These are phyloP conservation scores for Noctua pronuba DNA, from an alignment of 2,888 invertebrate species.

Conservation along the genomic window DNA sequence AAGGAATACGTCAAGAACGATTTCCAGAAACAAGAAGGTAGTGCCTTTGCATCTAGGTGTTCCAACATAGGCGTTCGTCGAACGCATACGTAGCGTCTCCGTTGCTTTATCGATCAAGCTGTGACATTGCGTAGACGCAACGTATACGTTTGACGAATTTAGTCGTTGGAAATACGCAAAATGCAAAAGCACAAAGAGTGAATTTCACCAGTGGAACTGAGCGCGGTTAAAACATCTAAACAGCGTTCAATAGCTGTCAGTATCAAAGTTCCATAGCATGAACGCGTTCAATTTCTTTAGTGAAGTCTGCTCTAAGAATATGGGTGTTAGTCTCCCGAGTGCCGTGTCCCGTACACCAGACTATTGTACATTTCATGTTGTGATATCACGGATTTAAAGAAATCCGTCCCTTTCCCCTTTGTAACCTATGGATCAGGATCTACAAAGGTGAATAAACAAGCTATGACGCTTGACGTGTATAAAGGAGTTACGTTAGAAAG, in stretches of 20 bases:
- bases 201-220: background rate
- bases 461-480: slow-evolving; percentile 1
- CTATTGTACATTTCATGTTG: slow-evolving; percentile 43
- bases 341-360: slow-evolving; percentile 46
- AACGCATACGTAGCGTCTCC: background rate
- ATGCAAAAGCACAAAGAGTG: background rate
- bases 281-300: background rate
- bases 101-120: background rate
- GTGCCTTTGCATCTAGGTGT: background rate
- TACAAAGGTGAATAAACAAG: slow-evolving; percentile 26
- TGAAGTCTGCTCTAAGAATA: slow-evolving; percentile 10
- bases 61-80: background rate
- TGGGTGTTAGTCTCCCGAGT: slow-evolving; percentile 34
- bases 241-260: background rate
- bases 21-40: slow-evolving; percentile 19
- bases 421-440: slow-evolving; percentile 14
- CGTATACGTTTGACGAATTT: background rate
- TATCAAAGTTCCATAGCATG: background rate
- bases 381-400: slow-evolving; percentile 14
- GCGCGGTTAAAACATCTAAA: background rate
- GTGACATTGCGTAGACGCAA: background rate
- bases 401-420: background rate
- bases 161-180: background rate
- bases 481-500: slow-evolving; percentile 3
- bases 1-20: background rate